Base-by-base conservation (phyloP, 2,113 vertebrate genomes). In the Cavia aperea region DNA sequence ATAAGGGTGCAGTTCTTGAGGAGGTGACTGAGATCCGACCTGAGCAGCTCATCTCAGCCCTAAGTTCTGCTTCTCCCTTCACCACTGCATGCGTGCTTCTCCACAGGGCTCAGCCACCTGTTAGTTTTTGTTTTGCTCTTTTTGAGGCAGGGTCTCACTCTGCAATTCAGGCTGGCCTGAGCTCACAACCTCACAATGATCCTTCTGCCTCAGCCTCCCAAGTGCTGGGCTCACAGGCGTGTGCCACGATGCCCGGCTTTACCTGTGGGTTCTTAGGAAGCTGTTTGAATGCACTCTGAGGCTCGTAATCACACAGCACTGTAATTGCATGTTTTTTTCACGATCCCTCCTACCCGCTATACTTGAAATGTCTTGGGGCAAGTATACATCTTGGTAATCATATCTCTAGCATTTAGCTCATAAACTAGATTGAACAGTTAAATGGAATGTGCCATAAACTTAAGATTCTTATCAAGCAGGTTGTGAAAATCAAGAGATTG, bases 41-140 rank as follows among this genome's bases (percentile, higher is more conserved):
- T 18, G 26, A 68, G 31, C 15, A 21, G 3, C 16, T 39, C 43
- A 24, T 72, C 31, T 66, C 24, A 77, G 8, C 24, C 16, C 9
- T 36, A 18, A 0, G 31, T 23, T 82, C 54, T 23, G 2, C 5
- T 3, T 29, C 23, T 16, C 29, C n/a, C 6, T 0, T 36, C 2
- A 16, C 46, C 10, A 81, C 16, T 39, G 29, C 6, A 5, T 7
- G 29, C 23, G 60, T 66, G 56, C 51, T 75, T 39, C 26, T 49
- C 62, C 10, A 7, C 13, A 15, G 36, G 15, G 16, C 78, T 63
- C 49, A 63, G 62, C 23, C 12, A 26, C 65, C 4, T 36, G 21
- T 4, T 81, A 39, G 24, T 18, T 56, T 56, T 56, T 56, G 56
- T 56, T 56, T 56, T 56, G 14, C 14, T 56, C 56, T 56, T 56